Evolutionary conservation across 1,140 invertebrate species (phyloP).

Genomic region (Drosophila kepulauana): DNA sequence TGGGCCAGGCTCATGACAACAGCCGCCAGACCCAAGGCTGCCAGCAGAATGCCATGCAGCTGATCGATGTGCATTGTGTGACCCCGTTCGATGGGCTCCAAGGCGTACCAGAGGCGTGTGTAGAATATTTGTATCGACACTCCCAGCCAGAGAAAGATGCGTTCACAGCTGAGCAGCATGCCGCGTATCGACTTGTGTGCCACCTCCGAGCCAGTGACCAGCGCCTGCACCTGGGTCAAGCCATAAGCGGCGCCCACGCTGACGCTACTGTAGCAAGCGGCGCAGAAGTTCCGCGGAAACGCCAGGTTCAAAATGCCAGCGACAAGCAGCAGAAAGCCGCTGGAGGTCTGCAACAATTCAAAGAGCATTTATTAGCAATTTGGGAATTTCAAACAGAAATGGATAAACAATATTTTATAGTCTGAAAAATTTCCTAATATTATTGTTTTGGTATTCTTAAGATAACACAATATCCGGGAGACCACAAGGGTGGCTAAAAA

Average conservation of each 20-base stretch:
- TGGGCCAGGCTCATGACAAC: conserved; percentile 61
- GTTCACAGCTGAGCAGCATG: conserved; percentile 68
- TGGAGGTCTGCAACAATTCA: conserved; percentile 52
- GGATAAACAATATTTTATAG: no score
- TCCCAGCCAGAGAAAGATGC: conserved; percentile 75
- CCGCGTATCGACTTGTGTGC: conserved; percentile 70
- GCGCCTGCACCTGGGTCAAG: conserved; percentile 65
- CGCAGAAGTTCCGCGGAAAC: conserved; percentile 55
- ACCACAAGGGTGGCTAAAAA: no score
- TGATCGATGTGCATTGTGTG: conserved; percentile 71
- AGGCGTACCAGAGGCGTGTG: conserved; percentile 69
- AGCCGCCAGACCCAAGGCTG: conserved; percentile 56
- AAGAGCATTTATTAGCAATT: background rate
- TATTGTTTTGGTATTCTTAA: no score
- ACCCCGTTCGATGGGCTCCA: conserved; percentile 61
- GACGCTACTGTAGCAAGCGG: conserved; percentile 72
- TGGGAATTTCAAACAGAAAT: background rate
- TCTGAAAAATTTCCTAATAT: no score
- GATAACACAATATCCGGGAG: no score
- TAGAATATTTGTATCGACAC: conserved; percentile 71
- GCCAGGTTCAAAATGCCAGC: conserved; percentile 61
- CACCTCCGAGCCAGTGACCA: conserved; percentile 69
- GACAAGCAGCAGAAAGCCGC: conserved; percentile 62
- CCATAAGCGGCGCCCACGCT: conserved; percentile 69
- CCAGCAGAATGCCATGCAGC: conserved; percentile 68